These are phyloP conservation scores for Heliconius erato DNA, from an alignment of 2,888 invertebrate species.

Conservation along the genomic window DNA sequence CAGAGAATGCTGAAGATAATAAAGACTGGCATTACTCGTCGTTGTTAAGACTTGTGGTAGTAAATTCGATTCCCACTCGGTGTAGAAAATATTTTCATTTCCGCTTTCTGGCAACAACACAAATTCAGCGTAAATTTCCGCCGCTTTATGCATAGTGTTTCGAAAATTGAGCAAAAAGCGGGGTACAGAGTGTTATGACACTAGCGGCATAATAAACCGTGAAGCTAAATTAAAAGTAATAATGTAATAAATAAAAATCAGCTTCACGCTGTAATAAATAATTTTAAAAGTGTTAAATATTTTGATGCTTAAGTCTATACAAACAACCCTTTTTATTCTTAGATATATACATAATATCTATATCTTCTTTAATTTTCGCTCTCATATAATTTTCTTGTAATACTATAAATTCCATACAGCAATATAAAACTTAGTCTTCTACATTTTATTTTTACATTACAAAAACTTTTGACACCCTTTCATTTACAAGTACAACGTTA, in stretches of 20 bases:
- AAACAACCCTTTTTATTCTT: too few species aligned
- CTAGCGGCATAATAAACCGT: background rate
- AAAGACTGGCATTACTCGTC: too few species aligned
- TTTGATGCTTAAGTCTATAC: too few species aligned
- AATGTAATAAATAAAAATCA: too few species aligned
- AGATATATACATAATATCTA: too few species aligned
- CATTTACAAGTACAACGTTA: constrained; percentile 26
- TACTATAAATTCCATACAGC: background rate
- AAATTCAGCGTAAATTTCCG: background rate
- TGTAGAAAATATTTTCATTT: background rate
- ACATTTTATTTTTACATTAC: background rate
- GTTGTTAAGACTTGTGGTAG: background rate
- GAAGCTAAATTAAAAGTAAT: too few species aligned
- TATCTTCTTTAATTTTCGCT: background rate
- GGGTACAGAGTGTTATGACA: background rate
- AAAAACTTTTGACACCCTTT: constrained; percentile 35
- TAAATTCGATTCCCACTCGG: background rate
- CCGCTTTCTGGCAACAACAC: too few species aligned
- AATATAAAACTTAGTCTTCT: background rate
- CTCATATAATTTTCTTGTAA: background rate
- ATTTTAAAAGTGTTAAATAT: too few species aligned
- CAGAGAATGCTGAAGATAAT: background rate
- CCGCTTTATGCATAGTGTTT: background rate
- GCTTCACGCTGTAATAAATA: too few species aligned
- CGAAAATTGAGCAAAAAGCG: background rate